Evolutionary conservation across 2,888 invertebrate genomes (phyloP), one percentile per base, ranked within the genome.

Genomic region (Nephrotoma flavescens): DNA sequence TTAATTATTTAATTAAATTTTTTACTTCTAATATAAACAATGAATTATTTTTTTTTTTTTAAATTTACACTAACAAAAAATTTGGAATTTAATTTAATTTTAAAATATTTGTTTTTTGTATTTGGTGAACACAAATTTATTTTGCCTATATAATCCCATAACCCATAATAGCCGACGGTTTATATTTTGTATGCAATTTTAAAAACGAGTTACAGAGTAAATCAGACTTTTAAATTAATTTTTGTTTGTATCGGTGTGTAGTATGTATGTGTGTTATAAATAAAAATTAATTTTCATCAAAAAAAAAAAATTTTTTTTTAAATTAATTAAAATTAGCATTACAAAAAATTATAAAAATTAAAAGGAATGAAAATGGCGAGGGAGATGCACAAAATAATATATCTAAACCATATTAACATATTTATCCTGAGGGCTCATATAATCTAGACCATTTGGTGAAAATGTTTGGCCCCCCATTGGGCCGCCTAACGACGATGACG

Each of bases 381-480:
- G 84, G 12, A 9, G 31, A 71, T 44, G 31, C 44, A 6, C 41
- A 42, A 4, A 42, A 15, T n/a, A n/a, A n/a, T 85, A 86, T 15
- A 91, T 91, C 91, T 92, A 92, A 91, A 92, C 92, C 92, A 92
- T 92, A 87, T 91, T 92, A 88, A 91, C 91, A 87, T 92, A 92
- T 88, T 92, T 92, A 86, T 92, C 92, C 89, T 92, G 92, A 88
- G 91, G 91, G 87, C 91, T 89, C 91, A 92, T 92, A 90, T 92
- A 92, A 87, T 92, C 92, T 83, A 92, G 88, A 86, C 91, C 91
- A 86, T 92, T 92, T 88, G 91, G 91, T 0, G 92, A 90, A 89
- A 91, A 92, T 15, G 92, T 91, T 89, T 92, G 92, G 86, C 91
- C 91, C 41, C 91, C 91, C 45, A 92, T 91, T n/a, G 91, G 89